Percentiles rank a stretch among this genome's conserved stretches.
phyloP scores from a whole-genome alignment of 2,797 vertebrate species.

The Miichthys miiuy region DNA sequence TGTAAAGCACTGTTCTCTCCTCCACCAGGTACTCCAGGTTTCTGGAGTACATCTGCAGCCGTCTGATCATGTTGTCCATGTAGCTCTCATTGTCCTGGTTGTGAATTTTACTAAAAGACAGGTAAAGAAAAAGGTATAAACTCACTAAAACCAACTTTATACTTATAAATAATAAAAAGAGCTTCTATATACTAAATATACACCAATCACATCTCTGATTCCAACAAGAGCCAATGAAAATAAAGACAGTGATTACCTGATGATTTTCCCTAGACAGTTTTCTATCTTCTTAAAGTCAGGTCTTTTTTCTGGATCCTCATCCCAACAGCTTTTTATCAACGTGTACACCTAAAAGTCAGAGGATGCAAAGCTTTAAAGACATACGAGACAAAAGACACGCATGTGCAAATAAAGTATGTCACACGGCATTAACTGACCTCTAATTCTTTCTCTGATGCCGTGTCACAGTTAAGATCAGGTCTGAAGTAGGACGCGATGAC shows the following conservation, averaged over 20 bases:
- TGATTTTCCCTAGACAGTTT: conserved; percentile 91
- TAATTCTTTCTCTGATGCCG: conserved; percentile 86
- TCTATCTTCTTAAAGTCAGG: conserved; percentile 97
- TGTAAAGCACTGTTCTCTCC: conserved; percentile 95
- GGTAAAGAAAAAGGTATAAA: background rate
- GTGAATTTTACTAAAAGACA: conserved; percentile 88
- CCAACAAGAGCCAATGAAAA: background rate
- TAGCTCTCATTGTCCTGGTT: conserved; percentile 94
- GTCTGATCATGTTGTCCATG: conserved; percentile 96
- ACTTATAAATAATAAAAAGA: background rate
- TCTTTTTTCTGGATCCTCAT: conserved; percentile 95
- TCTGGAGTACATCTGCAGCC: conserved; percentile 95
- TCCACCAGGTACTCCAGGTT: conserved; percentile 97
- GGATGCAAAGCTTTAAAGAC: background rate
- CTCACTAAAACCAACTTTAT: background rate
- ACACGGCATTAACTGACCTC: conserved; percentile 83
- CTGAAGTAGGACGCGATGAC: conserved; percentile 88
- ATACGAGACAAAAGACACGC: background rate
- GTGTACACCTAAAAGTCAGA: conserved; percentile 85
- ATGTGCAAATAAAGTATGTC: background rate
- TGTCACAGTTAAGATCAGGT: conserved; percentile 90
- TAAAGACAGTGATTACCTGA: conserved; percentile 84
- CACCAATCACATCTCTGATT: background rate
- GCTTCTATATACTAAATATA: background rate
- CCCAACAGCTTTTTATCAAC: conserved; percentile 94